Base-by-base conservation (phyloP, 2,888 invertebrate genomes). In the Trimorus sp. region DNA sequence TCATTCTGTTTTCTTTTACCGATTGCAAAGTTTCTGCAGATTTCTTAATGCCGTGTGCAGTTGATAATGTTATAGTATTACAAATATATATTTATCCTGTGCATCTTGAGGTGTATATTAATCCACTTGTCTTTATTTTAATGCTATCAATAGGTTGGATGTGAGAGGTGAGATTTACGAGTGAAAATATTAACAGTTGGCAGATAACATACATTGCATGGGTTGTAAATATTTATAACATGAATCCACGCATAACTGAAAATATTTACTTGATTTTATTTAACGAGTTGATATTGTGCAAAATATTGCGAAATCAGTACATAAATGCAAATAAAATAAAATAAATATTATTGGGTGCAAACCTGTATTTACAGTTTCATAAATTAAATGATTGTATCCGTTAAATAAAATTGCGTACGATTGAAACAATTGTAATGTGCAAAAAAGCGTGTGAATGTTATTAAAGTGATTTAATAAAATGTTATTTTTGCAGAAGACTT, bases 401-500 rank as follows among this genome's bases (percentile, higher is more conserved):
- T n/a, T n/a, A n/a, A n/a, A n/a, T n/a, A n/a, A n/a, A n/a, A n/a
- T n/a, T n/a, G n/a, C n/a, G n/a, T n/a, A n/a, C n/a, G n/a, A n/a
- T n/a, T n/a, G 26, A 26, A 26, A 26, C 4, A 26, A 26, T 26
- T 26, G 4, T 26, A 26, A 26, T 26, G 26, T 26, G 4, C 26
- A 1, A 4, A 26, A 26, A 3, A 26, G n/a, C n/a, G n/a, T 26
- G 26, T 1, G 2, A 26, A 26, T 26, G 4, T 26, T 1, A 26
- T 26, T 26, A 3, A 4, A 26, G 26, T 26, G 26, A 26, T 58
- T 7, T 51, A 68, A 68, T 16, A 59, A 14, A 26, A 38, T 54
- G 38, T 53, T 62, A 38, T 58, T 68, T 73, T 93, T 92, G 60
- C 93, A 95, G 97, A 96, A 91, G 97, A 97, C 92, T 93, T 98